Conservation (phyloP, 2,797 vertebrate genomes). For the Podarcis lilfordi region DNA sequence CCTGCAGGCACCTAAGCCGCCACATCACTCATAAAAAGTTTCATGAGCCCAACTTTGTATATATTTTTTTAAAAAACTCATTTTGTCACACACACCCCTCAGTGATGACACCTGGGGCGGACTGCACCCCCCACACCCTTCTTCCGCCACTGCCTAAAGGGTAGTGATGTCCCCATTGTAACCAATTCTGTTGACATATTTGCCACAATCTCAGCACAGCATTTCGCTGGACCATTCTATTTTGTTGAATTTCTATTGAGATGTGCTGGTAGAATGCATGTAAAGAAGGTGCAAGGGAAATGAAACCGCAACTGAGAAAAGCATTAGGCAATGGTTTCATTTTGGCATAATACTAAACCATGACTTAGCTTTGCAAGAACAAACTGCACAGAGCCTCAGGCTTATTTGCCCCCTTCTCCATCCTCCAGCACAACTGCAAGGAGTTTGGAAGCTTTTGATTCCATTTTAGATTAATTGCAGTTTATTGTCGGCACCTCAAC, state of each 20-base stretch:
- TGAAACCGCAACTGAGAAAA: neutral
- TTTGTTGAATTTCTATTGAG: neutral
- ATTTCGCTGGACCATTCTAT: neutral
- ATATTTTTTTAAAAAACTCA: too few species aligned
- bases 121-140: too few species aligned
- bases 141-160: neutral
- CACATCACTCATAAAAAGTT: too few species aligned
- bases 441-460: neutral
- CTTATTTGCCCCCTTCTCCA: neutral
- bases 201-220: neutral
- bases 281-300: neutral
- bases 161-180: neutral
- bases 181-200: neutral
- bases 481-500: neutral
- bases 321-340: neutral
- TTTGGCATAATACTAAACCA: neutral
- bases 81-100: too few species aligned
- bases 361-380: neutral
- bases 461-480: neutral
- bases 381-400: neutral
- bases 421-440: neutral
- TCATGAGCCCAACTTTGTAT: too few species aligned
- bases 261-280: neutral
- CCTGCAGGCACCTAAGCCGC: too few species aligned
- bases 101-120: accelerated